Base-by-base conservation (phyloP, 2,888 invertebrate species). In the Pollenia amentaria region DNA sequence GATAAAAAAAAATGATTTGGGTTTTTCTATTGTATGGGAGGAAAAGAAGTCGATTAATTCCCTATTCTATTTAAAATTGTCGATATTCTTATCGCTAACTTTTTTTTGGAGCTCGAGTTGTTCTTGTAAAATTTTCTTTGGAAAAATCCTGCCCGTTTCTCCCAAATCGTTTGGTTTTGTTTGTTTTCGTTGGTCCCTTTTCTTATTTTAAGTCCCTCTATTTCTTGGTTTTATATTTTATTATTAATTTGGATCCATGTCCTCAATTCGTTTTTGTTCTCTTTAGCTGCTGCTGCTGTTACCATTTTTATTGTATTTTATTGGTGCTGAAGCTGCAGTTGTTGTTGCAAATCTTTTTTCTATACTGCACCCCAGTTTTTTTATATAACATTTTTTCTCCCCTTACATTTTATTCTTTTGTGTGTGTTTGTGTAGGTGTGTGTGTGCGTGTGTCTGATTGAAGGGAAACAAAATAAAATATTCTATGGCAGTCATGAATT, bases 171-270 rank as follows among this genome's bases (percentile, higher is more conserved):
- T 29, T 29, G 29, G 4, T 3, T 29, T 29, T 29, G 29, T 29
- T 29, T 29, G 2, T 29, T 29, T 29, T 29, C 6, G 29, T 29
- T 29, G 29, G 29, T 6, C 29, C 6, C 29, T 29, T 29, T 29
- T 29, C 4, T 6, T n/a, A n/a, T 29, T 29, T 29, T 29, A 6
- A 29, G 29, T 29, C 29, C 29, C 29, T 29, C 29, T 29, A 3
- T 6, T 44, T 60, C 62, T 38, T 9, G n/a, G 51, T 80, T 51
- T 73, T 67, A 67, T 82, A 53, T 72, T 83, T 83, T 51, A 86
- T 79, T 83, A 79, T 76, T 86, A 86, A 83, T 86, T 86, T 83
- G 79, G 76, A 75, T 83, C 72, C 79, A 79, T 82, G 83, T 86
- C 76, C 83, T 86, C 79, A 83, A 79, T 86, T 77, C 57, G 6